phyloP scores from a whole-genome alignment of 2,888 invertebrate species.

The Oasisia sp. region DNA sequence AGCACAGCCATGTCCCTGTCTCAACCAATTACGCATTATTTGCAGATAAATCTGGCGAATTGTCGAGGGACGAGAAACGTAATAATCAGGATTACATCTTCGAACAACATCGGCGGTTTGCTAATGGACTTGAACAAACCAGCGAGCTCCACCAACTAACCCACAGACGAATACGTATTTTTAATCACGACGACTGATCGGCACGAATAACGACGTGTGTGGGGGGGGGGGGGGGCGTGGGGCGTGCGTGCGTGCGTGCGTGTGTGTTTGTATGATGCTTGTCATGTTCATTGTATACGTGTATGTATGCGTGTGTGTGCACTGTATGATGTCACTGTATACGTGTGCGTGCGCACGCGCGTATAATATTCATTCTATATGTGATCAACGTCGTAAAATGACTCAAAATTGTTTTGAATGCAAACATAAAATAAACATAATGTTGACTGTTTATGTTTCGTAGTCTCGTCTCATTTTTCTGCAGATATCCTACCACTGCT shows the following conservation, averaged over 20 bases:
- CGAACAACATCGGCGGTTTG: not conserved
- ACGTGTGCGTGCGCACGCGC: too few relatives aligned
- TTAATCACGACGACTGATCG: not conserved
- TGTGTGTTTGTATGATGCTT: not conserved
- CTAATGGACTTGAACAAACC: not conserved
- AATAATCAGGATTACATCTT: not conserved
- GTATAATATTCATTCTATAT: not conserved
- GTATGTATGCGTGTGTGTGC: too few relatives aligned
- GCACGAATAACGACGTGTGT: not conserved
- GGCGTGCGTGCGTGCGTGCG: too few relatives aligned
- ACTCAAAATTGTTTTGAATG: not conserved
- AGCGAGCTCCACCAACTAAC: not conserved
- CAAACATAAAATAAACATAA: not conserved
- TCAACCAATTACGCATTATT: not conserved
- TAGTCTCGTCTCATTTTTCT: not conserved
- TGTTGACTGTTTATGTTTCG: not conserved
- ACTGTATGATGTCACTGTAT: too few relatives aligned
- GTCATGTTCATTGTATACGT: not conserved
- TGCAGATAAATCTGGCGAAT: constrained; percentile 1
- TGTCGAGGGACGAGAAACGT: not conserved
- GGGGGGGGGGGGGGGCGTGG: not conserved
- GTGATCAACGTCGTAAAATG: not conserved
- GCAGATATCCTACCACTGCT: not conserved
- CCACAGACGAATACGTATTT: not conserved
- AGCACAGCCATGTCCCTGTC: not conserved